Evolutionary conservation across 2,797 vertebrate genomes (phyloP).

Genomic region (Melopsittacus undulatus): DNA sequence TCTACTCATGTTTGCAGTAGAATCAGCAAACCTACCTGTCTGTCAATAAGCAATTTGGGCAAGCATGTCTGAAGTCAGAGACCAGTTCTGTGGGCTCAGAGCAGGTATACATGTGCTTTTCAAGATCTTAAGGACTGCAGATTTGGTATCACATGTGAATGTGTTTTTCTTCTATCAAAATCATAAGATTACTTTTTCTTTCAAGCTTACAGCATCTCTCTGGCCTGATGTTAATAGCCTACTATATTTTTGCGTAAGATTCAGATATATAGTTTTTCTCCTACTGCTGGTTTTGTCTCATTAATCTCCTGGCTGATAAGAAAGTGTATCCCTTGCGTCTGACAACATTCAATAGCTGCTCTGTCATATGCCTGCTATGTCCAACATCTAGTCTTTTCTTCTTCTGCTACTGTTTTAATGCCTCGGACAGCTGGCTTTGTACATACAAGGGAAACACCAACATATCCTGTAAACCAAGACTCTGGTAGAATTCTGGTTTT

Average conservation of each 20-base stretch:
- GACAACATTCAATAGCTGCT: not conserved
- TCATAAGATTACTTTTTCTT: not conserved
- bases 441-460: not conserved
- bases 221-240: not conserved
- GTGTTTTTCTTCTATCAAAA: not conserved
- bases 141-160: not conserved
- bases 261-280: not conserved
- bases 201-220: not conserved
- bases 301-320: slow-evolving; percentile 15
- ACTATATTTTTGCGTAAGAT: slow-evolving; percentile 11
- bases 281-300: not conserved
- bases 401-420: not conserved
- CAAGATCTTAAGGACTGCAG: not conserved
- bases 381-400: not conserved
- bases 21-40: not conserved
- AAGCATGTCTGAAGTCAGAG: not conserved
- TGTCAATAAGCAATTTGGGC: not conserved
- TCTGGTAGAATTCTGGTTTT: not conserved
- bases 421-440: not conserved
- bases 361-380: not conserved
- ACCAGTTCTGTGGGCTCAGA: not conserved
- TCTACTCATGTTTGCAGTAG: not conserved
- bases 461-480: not conserved
- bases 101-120: not conserved
- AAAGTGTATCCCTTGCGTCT: slow-evolving; percentile 5